phyloP scores from a whole-genome alignment of 2,113 vertebrate species.

The Bos javanicus region DNA sequence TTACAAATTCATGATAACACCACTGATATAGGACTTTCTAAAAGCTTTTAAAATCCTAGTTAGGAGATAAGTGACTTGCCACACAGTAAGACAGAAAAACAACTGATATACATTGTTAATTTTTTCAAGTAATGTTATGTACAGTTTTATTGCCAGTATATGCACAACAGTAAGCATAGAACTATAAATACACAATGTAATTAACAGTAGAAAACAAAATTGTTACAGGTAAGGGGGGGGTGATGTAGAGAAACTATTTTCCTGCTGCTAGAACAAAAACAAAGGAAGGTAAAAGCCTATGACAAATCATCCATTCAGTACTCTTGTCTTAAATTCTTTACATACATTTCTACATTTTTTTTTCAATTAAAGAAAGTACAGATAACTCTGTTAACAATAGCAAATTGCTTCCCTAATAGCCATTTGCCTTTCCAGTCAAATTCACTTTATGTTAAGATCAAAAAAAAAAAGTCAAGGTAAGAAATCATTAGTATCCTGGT shows the following conservation, averaged over 20 bases:
- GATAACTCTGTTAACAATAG: constrained; percentile 80
- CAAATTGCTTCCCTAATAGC: constrained; percentile 74
- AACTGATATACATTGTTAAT: constrained; percentile 67
- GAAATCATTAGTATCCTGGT: constrained; percentile 72
- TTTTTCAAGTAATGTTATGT: constrained; percentile 90
- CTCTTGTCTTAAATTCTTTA: constrained; percentile 83
- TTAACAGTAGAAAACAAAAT: constrained; percentile 90
- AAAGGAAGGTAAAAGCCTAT: constrained; percentile 77
- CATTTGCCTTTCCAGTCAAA: constrained; percentile 77
- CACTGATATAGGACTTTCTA: not conserved
- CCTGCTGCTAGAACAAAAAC: constrained; percentile 71
- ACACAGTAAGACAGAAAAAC: constrained; percentile 74
- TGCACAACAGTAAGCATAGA: constrained; percentile 94
- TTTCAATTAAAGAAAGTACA: constrained; percentile 69
- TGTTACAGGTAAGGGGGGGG: constrained; percentile 83
- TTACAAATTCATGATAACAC: not conserved
- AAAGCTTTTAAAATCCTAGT: not conserved
- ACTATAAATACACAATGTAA: constrained; percentile 96
- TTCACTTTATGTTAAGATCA: constrained; percentile 74
- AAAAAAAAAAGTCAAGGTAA: constrained; percentile 53
- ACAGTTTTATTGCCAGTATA: constrained; percentile 97
- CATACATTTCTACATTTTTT: constrained; percentile 92
- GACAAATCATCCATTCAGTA: constrained; percentile 73
- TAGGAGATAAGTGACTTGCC: constrained; percentile 22
- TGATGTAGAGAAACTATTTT: constrained; percentile 70